phyloP scores from a whole-genome alignment of 2,888 invertebrate species.

The Cosmorhoe ocellata region DNA sequence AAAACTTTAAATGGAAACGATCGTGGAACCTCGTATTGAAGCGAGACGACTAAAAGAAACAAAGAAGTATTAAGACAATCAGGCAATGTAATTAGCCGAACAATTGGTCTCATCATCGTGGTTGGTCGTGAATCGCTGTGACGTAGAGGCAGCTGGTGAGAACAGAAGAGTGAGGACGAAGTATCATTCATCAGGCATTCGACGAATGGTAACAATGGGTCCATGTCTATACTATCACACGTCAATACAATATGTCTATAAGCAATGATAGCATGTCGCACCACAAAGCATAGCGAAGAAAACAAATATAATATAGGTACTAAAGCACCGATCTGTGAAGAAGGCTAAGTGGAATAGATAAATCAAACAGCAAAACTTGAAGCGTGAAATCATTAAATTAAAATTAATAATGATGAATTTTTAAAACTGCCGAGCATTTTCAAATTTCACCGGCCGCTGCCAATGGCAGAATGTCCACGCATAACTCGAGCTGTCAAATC shows the following conservation, averaged over 20 bases:
- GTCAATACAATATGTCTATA: background rate
- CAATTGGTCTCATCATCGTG: conserved; percentile 20
- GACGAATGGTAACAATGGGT: background rate
- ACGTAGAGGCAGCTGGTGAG: background rate
- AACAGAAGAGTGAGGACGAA: conserved; percentile 11
- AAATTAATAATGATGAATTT: too few relatives aligned
- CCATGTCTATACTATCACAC: background rate
- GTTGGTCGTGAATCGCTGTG: conserved; percentile 20
- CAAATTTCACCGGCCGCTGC: background rate
- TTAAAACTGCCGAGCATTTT: too few relatives aligned
- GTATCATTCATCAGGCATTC: conserved; percentile 14
- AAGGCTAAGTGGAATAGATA: too few relatives aligned
- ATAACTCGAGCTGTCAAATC: conserved; percentile 7
- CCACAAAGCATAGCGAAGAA: too few relatives aligned
- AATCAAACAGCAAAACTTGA: too few relatives aligned
- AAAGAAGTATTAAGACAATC: conserved; percentile 29
- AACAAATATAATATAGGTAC: too few relatives aligned
- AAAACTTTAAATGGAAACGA: conserved; percentile 30
- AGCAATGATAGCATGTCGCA: too few relatives aligned
- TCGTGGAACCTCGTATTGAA: conserved; percentile 27
- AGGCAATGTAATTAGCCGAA: conserved; percentile 22
- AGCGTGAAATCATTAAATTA: too few relatives aligned
- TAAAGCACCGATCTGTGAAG: too few relatives aligned
- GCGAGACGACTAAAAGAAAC: conserved; percentile 24
- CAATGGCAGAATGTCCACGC: background rate